These are phyloP conservation scores for Arvicanthis niloticus DNA, from an alignment of 2,113 vertebrate species.

Conservation along the genomic window DNA sequence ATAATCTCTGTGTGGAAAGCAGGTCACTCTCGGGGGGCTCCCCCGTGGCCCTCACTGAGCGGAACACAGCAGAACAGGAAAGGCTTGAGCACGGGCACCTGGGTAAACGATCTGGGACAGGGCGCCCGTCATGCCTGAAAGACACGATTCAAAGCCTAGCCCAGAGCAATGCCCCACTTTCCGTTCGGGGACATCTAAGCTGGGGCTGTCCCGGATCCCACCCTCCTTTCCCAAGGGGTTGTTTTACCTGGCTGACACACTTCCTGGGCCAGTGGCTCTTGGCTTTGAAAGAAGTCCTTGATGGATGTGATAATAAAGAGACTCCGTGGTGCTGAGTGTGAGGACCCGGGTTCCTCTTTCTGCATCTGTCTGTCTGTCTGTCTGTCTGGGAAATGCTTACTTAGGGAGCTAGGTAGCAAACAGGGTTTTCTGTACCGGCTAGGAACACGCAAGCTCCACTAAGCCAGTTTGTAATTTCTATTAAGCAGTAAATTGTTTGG, in stretches of 20 bases:
- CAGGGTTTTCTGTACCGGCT: not conserved
- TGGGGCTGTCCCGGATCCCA: not conserved
- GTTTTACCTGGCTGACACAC: not conserved
- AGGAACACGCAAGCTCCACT: not conserved
- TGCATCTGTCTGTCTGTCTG: not conserved
- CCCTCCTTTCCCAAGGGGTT: not conserved
- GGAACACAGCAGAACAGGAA: not conserved
- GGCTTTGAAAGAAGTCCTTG: not conserved
- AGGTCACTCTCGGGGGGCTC: conserved; percentile 41
- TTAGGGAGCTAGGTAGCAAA: not conserved
- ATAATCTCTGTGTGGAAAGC: conserved; percentile 21
- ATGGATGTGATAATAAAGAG: not conserved
- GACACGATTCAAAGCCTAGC: conserved; percentile 11
- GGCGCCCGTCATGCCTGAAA: not conserved
- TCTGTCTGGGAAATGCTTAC: not conserved
- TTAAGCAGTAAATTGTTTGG: not conserved
- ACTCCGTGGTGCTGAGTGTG: not conserved
- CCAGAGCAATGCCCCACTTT: not conserved
- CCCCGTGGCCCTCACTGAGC: not conserved
- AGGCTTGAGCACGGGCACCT: not conserved
- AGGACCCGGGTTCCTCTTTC: not conserved
- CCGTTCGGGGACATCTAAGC: conserved; percentile 26
- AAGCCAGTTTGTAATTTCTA: not conserved
- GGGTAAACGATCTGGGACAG: not conserved
- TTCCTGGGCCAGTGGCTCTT: not conserved